Evolutionary conservation across 1,140 invertebrate species (phyloP), one percentile per base, ranked within the genome.

Genomic region (Monochamus saltuarius): DNA sequence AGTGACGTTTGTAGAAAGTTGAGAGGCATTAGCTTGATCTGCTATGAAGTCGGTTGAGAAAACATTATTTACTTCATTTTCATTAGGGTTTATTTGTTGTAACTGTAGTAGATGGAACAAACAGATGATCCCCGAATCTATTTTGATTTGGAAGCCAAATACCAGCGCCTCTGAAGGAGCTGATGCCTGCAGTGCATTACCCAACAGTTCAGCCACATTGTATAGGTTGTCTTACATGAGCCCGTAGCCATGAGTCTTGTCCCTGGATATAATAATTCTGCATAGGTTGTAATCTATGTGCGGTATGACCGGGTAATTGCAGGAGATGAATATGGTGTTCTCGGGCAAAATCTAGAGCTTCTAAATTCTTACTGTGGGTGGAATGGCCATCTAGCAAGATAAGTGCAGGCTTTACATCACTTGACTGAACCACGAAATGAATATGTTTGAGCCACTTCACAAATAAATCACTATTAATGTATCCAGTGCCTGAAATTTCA

Each of bases 241-340:
- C 61, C 54, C 64, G 52, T 49, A 70, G 59, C 57, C 70, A 75
- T 14, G 36, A 52, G 36, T 61, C 50, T 35, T 66, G 36, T 49
- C 43, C 71, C 56, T 69, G 55, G 16, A 67, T 59, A 56, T 67
- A 76, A 52, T 64, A 74, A 35, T 16, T 40, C 22, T 56, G 34
- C 42, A 78, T 56, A 17, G 75, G 75, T 58, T 79, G 75, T 8
- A 69, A 59, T 0, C 66, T 55, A 61, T 69, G 61, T 14, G 58
- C 67, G 17, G 53, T 67, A 40, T 69, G 66, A 3, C 47, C 34
- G 7, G 60, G 66, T 29, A 70, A 50, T 37, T 56, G 61, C 8
- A 70, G 37, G 10, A 68, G 13, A 22, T 68, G 37, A 7, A 68
- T 49, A 8, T 55, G 54, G 35, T 64, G 57, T 37, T 66, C 14